Evolutionary conservation across 1,140 invertebrate genomes (phyloP).

Genomic region (Lethrus apterus): DNA sequence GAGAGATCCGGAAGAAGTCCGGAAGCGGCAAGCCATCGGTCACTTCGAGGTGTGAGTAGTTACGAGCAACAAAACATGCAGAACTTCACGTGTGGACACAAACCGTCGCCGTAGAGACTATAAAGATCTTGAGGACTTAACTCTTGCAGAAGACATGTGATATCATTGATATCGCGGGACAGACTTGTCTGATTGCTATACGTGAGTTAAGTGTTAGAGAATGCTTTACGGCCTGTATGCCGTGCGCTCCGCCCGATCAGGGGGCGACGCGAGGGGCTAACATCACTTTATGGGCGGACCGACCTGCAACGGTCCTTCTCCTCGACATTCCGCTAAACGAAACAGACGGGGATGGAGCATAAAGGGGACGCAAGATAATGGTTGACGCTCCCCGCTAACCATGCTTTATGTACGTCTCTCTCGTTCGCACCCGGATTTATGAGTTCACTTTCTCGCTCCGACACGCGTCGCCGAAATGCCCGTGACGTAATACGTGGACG

Average conservation of each 20-base stretch:
- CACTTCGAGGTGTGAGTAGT: conserved; percentile 26
- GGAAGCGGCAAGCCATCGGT: conserved; percentile 38
- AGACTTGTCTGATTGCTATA: conserved; percentile 40
- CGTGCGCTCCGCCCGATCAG: conserved; percentile 33
- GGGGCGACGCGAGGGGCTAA: conserved; percentile 23
- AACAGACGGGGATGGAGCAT: conserved; percentile 22
- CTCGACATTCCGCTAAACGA: neutral
- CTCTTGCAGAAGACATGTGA: conserved; percentile 26
- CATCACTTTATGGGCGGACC: conserved; percentile 41
- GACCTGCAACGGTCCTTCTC: conserved; percentile 17
- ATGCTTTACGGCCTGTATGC: conserved; percentile 37
- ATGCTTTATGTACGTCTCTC: conserved; percentile 43
- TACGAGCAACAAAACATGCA: neutral
- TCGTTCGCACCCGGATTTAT: conserved; percentile 41
- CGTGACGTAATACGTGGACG: conserved; percentile 40
- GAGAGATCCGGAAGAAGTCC: conserved; percentile 33
- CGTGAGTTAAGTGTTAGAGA: conserved; percentile 43
- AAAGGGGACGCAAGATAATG: conserved; percentile 40
- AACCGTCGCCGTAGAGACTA: neutral
- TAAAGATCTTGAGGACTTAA: conserved; percentile 10
- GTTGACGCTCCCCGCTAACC: conserved; percentile 43
- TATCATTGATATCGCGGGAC: conserved; percentile 36
- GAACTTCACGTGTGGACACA: conserved; percentile 8
- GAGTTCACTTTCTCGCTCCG: conserved; percentile 30
- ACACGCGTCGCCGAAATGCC: conserved; percentile 29